Evolutionary conservation across 1,140 invertebrate species (phyloP), one percentile per base, ranked within the genome.

Genomic region (Saccostrea echinata): DNA sequence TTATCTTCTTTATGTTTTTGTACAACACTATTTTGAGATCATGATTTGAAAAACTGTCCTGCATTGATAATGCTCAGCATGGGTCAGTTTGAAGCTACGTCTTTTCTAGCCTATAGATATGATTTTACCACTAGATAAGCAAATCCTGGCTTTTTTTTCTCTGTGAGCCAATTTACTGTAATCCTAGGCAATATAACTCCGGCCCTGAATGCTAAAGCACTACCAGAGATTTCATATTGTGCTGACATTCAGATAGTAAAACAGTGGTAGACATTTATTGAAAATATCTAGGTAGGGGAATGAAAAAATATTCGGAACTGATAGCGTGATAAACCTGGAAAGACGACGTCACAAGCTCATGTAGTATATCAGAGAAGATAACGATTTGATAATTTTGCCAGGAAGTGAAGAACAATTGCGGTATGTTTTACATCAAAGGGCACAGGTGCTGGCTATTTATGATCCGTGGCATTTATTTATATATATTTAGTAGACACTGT

Each of bases 371-470:
- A 76, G 68, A 3, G 27, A 27, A 76, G 68, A 76, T 76, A 76
- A 76, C 24, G 33, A 76, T 33, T 27, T 76, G 68, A 76, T 76
- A 76, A 76, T 76, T 64, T 33, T 27, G 27, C 18, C 27, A 21
- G 57, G 68, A 76, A 30, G 68, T 30, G 33, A 76, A 76, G 68
- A 76, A 76, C 68, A 76, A 76, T 76, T 27, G 24, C 68, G 24
- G 68, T 76, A 76, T 76, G 68, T 76, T 76, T 76, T 76, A 76
- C 68, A 76, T 76, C 68, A 76, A 76, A 76, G 68, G 68, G 68
- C 68, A 76, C 68, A 76, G 68, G 68, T 76, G 68, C 27, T 76
- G 27, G 27, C 68, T 76, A 76, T 76, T 76, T 76, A 76, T 30
- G 68, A 76, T 35, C 16, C 16, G 27, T 76, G 68, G 68, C 68